Percentiles rank a stretch among this genome's conserved stretches.
phyloP scores from a whole-genome alignment of 2,888 invertebrate species.

The Archips xylosteana region DNA sequence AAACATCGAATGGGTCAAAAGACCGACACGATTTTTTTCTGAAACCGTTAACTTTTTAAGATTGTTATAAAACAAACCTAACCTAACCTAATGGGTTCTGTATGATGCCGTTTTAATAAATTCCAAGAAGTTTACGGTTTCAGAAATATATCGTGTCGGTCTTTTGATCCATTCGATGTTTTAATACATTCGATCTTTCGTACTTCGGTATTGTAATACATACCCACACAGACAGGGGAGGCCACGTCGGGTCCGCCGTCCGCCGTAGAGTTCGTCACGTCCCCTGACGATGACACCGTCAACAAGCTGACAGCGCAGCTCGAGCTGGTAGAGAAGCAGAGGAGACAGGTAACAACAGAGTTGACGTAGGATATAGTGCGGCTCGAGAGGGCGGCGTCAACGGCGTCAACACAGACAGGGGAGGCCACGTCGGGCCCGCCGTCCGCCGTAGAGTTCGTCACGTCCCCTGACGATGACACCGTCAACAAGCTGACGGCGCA shows the following conservation, averaged over 20 bases:
- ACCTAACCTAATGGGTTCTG: too few relatives aligned
- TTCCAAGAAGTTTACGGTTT: too few relatives aligned
- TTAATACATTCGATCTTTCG: too few relatives aligned
- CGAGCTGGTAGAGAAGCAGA: conserved; percentile 75
- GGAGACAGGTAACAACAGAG: conserved; percentile 66
- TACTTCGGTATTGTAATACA: too few relatives aligned
- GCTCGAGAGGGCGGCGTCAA: conserved; percentile 20
- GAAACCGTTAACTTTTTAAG: too few relatives aligned
- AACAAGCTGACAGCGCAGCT: conserved; percentile 77
- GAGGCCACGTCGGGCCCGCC: conserved; percentile 62
- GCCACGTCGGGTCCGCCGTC: conserved; percentile 65
- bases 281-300: conserved; percentile 78
- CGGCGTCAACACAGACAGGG: conserved; percentile 52
- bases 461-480: conserved; percentile 78
- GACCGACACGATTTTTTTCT: too few relatives aligned
- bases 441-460: conserved; percentile 77
- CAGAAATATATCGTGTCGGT: too few relatives aligned
- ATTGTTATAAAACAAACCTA: too few relatives aligned
- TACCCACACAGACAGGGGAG: conserved; percentile 56
- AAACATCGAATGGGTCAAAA: too few relatives aligned
- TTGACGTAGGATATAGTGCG: conserved; percentile 65
- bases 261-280: conserved; percentile 77
- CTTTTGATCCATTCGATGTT: too few relatives aligned
- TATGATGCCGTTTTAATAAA: too few relatives aligned
- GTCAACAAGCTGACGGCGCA: conserved; percentile 77